Evolutionary conservation across 2,797 vertebrate species (phyloP).

Genomic region (Octomys mimax): DNA sequence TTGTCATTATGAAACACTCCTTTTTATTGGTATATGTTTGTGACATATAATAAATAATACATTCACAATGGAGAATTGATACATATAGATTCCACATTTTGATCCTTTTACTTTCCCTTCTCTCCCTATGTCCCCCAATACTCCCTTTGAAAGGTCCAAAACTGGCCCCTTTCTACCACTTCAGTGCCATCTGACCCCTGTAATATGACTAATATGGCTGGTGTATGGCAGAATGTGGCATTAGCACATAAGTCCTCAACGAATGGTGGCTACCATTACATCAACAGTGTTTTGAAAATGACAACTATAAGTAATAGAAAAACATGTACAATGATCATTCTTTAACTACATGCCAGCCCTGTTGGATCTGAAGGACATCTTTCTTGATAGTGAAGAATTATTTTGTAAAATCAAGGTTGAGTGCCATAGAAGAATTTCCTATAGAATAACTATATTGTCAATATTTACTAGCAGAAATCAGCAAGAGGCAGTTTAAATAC

Average conservation of each 20-base stretch:
- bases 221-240: neutral
- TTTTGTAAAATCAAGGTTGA: neutral
- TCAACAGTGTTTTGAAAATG: neutral
- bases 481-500: neutral
- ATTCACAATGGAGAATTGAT: neutral
- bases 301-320: slow-evolving; percentile 30
- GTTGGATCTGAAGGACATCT: slow-evolving; percentile 22
- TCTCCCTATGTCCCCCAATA: neutral
- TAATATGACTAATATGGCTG: neutral
- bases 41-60: neutral
- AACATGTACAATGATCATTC: neutral
- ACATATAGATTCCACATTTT: neutral
- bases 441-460: neutral
- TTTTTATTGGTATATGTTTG: neutral
- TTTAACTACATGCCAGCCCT: neutral
- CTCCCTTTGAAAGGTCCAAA: neutral
- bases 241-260: neutral
- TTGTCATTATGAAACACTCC: slow-evolving; percentile 32
- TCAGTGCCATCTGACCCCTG: neutral
- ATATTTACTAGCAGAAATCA: neutral
- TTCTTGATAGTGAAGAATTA: neutral
- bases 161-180: neutral
- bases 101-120: neutral
- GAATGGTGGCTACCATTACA: neutral
- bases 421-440: neutral